phyloP scores from a whole-genome alignment of 2,888 invertebrate species.

The Drosophila ezoana region DNA sequence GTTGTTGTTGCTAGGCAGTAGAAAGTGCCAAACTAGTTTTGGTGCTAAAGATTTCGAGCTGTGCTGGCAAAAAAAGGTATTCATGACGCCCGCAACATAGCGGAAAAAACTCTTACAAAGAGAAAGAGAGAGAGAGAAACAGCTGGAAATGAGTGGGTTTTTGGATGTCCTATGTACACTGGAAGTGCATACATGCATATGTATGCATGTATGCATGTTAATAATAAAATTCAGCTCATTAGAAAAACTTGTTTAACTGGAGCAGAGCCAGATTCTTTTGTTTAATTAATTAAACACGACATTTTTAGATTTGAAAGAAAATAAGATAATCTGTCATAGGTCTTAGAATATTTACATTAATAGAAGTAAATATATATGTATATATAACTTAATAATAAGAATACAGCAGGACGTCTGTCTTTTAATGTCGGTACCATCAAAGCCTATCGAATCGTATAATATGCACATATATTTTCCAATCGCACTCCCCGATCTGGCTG shows the following conservation, averaged over 20 bases:
- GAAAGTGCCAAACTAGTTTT: conserved; percentile 68
- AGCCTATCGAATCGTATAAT: not conserved
- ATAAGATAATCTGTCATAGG: too few relatives aligned
- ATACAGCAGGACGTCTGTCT: too few relatives aligned
- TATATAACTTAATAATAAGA: too few relatives aligned
- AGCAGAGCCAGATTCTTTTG: not conserved
- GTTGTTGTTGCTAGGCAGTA: conserved; percentile 41
- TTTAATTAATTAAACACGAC: too few relatives aligned
- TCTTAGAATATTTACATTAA: too few relatives aligned
- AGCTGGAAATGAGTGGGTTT: conserved; percentile 3
- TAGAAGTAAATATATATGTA: too few relatives aligned
- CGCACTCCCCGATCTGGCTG: not conserved
- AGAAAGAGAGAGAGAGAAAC: not conserved
- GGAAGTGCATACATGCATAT: not conserved
- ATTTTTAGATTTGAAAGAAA: too few relatives aligned
- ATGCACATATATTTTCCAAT: not conserved
- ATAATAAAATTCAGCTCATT: too few relatives aligned
- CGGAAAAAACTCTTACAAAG: conserved; percentile 37
- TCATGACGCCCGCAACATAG: conserved; percentile 51
- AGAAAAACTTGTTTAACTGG: too few relatives aligned
- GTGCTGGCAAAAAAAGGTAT: conserved; percentile 2
- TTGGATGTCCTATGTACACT: not conserved
- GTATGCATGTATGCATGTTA: too few relatives aligned
- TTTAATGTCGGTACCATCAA: too few relatives aligned
- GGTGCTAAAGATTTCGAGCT: conserved; percentile 25